phyloP scores from a whole-genome alignment of 2,888 invertebrate species.

The Lasius fuliginosus region DNA sequence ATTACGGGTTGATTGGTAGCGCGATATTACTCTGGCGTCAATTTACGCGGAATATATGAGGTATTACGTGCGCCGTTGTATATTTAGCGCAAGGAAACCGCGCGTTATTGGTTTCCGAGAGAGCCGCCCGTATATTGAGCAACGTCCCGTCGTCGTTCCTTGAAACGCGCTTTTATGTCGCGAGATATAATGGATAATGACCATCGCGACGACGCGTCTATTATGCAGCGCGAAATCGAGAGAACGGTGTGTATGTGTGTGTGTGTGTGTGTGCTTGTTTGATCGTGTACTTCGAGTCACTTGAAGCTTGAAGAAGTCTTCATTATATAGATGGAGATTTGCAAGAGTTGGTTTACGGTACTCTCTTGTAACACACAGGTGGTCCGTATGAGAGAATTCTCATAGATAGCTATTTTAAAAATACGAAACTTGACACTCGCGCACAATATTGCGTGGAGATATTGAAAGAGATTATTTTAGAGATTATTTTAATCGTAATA shows the following conservation, averaged over 20 bases:
- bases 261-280: not conserved
- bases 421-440: not conserved
- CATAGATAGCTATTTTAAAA: not conserved
- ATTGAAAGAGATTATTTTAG: not conserved
- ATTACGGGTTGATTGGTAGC: not conserved
- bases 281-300: not conserved
- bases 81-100: constrained; percentile 50
- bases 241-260: not conserved
- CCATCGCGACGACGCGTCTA: constrained; percentile 11
- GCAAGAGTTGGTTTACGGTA: not conserved
- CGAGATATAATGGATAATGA: constrained; percentile 47
- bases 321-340: not conserved
- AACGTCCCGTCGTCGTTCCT: constrained; percentile 39
- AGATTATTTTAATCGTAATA: not conserved
- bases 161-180: constrained; percentile 19
- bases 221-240: not conserved
- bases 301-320: constrained; percentile 15
- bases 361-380: not conserved
- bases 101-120: constrained; percentile 38
- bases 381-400: not conserved
- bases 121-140: constrained; percentile 50
- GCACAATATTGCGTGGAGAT: not conserved
- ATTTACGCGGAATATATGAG: constrained; percentile 3
- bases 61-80: constrained; percentile 25
- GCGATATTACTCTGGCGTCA: not conserved